Evolutionary conservation across 2,113 vertebrate genomes (phyloP).

Genomic region (Fulmarus glacialis): DNA sequence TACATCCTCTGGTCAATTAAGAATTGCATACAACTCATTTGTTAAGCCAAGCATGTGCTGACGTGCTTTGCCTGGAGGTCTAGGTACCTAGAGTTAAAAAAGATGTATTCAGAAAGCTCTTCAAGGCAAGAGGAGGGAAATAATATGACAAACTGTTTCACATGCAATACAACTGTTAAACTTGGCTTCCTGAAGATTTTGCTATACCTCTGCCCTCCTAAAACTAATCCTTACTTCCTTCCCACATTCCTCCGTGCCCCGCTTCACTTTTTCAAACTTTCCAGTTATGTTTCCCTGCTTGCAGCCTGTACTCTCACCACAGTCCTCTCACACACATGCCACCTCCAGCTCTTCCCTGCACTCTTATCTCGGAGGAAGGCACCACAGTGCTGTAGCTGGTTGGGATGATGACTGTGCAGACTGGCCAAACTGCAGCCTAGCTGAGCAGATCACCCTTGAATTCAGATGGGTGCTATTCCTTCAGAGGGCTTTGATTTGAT

Average conservation of each 20-base stretch:
- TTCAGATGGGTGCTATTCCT: rapidly evolving
- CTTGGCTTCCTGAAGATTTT: neutral
- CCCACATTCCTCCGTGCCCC: rapidly evolving
- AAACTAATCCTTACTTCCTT: neutral
- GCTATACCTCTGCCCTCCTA: neutral
- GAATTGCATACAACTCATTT: neutral
- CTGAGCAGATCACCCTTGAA: neutral
- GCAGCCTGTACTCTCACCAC: neutral
- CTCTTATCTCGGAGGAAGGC: neutral
- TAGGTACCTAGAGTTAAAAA: neutral
- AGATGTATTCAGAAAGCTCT: neutral
- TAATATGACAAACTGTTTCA: neutral
- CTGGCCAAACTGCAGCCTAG: neutral
- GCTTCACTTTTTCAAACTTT: neutral
- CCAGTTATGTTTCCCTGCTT: neutral
- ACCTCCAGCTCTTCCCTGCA: neutral
- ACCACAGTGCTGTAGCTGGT: neutral
- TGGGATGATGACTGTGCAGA: neutral
- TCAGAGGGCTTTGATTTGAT: neutral
- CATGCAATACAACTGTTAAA: neutral
- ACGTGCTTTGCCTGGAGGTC: neutral
- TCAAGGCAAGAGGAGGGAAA: neutral
- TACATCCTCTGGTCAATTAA: neutral
- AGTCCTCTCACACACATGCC: neutral
- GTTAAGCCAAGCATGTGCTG: neutral